phyloP scores from a whole-genome alignment of 2,888 invertebrate genomes.

The Dolichomitus sp. region DNA sequence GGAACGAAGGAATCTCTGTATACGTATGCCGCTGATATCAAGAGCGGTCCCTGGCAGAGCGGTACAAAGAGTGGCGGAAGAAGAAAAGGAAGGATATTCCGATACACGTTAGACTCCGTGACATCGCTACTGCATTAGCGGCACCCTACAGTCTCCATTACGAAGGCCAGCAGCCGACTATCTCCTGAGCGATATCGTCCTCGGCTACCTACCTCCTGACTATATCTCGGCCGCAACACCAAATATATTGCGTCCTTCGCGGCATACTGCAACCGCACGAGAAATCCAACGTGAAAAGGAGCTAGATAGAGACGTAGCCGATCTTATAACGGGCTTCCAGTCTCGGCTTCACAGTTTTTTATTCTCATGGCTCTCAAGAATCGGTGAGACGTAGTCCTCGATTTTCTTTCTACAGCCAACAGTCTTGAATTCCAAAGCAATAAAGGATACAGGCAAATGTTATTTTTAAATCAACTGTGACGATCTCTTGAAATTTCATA shows the following conservation, averaged over 20 bases:
- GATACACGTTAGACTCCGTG: slow-evolving; percentile 75
- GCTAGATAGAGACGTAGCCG: slow-evolving; percentile 82
- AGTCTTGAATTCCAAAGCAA: slow-evolving; percentile 11
- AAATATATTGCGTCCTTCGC: slow-evolving; percentile 82
- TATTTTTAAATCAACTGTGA: neutral
- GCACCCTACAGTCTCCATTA: slow-evolving; percentile 85
- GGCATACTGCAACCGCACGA: slow-evolving; percentile 59
- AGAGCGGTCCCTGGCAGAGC: slow-evolving; percentile 61
- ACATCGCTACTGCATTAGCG: slow-evolving; percentile 87
- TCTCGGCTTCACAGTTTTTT: slow-evolving; percentile 16
- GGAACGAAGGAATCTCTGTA: slow-evolving; percentile 50
- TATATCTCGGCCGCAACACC: slow-evolving; percentile 76
- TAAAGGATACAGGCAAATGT: too few relatives aligned
- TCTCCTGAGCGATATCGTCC: slow-evolving; percentile 82
- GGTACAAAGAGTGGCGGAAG: slow-evolving; percentile 66
- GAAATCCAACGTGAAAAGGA: slow-evolving; percentile 52
- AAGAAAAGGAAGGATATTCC: slow-evolving; percentile 68
- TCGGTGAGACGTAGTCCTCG: neutral
- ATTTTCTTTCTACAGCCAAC: neutral
- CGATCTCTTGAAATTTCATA: neutral
- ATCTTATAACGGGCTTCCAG: slow-evolving; percentile 77
- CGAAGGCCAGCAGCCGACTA: slow-evolving; percentile 75
- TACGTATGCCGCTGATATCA: slow-evolving; percentile 68
- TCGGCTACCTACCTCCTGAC: slow-evolving; percentile 75
- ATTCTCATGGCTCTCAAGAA: slow-evolving; percentile 22